Base-by-base conservation (phyloP, 1,140 invertebrate species). In the Cydia strobilella region DNA sequence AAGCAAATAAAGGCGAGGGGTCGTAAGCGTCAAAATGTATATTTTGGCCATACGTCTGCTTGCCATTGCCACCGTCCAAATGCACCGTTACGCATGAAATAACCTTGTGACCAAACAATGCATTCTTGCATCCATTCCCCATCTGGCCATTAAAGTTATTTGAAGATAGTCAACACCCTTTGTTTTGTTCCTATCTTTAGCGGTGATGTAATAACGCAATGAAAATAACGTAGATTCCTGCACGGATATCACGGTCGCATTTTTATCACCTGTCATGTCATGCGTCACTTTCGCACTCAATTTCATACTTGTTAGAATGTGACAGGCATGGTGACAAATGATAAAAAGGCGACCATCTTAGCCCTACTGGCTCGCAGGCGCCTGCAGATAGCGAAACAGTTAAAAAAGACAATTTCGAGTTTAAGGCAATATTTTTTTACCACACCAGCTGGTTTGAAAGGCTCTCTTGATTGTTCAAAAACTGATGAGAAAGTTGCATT, bases 141-240 rank as follows among this genome's bases (percentile, higher is more conserved):
- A 51, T 51, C 48, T 18, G 48, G 48, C 48, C 48, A 18, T 51
- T 51, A 51, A 51, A 51, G 48, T 51, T 51, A 45, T 45, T 45
- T 45, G 15, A 45, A 45, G 42, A 12, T 15, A 45, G 42, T 1
- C 42, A 42, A 12, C 7, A 45, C 42, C 48, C 48, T 18, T 51
- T 51, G 48, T 51, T 51, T 6, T 18, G 48, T 18, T 7, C 4
- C 48, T 51, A 51, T 51, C n/a, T 51, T 51, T 51, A 18, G 48
- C 15, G 48, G 18, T 51, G 48, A 51, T 51, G 48, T 51, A 51
- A 51, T 18, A 15, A n/a, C 42, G 12, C 15, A n/a, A 5, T 51
- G 48, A 51, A 7, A 48, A 48, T 5, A 48, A 1, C 13, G 15
- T n/a, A 15, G 45, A 48, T 3, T n/a, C n/a, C n/a, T n/a, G n/a